Base-by-base conservation (phyloP, 2,888 invertebrate genomes). In the Mesodorylaimus sp. region DNA sequence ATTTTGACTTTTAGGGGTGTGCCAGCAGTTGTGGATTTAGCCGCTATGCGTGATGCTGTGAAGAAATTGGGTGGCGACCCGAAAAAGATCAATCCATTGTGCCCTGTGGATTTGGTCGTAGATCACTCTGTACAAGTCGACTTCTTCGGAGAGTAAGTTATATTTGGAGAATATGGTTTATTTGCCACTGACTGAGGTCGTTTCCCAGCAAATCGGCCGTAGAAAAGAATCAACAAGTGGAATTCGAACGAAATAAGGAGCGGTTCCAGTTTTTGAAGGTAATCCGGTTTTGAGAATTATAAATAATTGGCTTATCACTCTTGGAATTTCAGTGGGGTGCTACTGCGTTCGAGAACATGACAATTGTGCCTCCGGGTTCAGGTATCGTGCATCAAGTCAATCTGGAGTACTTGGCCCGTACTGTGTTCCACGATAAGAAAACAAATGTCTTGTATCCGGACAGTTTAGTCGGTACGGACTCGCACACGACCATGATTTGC, bases 301-400 rank as follows among this genome's bases (percentile, higher is more conserved):
- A 10, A 16, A 32, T 16, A 32, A 32, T 32, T 32, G 16, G 16
- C 32, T 32, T 32, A 13, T 32, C 16, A 32, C 10, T 13, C 25
- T 24, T n/a, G 44, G 39, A 10, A 10, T 56, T 64, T 59, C 70
- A 86, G 83, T 95, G 95, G 95, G 95, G 93, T 25, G 88, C 93
- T 0, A 81, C 82, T 61, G 84, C 91, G 0, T 85, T 97, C 59
- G 75, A 83, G 66, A 95, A 95, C 65, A 88, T 95, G 84, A 68
- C 88, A 58, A 93, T 95, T 48, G 89, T 97, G 0, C 95, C 95
- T 1, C 95, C 95, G 0, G 95, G 95, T 1, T 89, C 88, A 45
- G 95, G 95, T 3, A 97, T 97, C 54, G 88, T 93, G 0, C 95
- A 95, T 70, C 95, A 97, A 75, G 91, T 97, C 1, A 97, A 97